These are phyloP conservation scores for Pteropus rufus DNA, from an alignment of 2,797 vertebrate genomes.

Conservation along the genomic window DNA sequence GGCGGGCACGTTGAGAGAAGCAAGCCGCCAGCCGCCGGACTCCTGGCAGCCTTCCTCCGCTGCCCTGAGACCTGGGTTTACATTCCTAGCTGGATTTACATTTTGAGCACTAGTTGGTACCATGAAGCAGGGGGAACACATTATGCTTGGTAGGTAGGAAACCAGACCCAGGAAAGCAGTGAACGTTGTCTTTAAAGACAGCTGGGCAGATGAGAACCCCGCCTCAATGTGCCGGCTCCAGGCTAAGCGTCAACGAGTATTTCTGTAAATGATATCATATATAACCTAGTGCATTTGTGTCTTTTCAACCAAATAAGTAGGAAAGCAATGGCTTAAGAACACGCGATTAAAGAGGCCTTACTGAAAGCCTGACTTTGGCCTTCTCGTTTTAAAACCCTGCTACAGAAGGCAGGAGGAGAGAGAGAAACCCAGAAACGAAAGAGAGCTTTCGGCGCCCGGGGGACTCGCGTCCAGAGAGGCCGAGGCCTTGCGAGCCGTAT, in stretches of 20 bases:
- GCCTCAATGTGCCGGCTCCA: not conserved
- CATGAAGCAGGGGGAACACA: not conserved
- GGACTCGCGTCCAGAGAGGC: not conserved
- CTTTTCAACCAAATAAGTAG: not conserved
- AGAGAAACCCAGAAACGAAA: slow-evolving; percentile 41
- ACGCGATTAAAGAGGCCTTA: not conserved
- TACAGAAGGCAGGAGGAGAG: not conserved
- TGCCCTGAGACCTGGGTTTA: not conserved
- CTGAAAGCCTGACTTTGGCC: not conserved
- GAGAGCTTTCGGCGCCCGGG: accelerated
- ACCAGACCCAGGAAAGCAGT: not conserved
- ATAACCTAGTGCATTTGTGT: not conserved
- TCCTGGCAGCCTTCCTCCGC: not conserved
- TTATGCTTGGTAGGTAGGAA: not conserved
- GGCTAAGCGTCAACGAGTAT: not conserved
- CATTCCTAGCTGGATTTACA: not conserved
- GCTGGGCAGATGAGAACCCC: not conserved
- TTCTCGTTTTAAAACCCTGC: slow-evolving; percentile 45
- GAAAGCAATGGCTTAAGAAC: not conserved
- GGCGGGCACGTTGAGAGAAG: not conserved
- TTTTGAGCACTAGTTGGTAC: not conserved
- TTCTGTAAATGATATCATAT: not conserved
- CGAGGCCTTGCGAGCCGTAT: not conserved
- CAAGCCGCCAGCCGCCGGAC: accelerated
- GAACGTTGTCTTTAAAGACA: not conserved